Conservation (phyloP, 2,797 vertebrate genomes). For the Lindbergichthys nudifrons region DNA sequence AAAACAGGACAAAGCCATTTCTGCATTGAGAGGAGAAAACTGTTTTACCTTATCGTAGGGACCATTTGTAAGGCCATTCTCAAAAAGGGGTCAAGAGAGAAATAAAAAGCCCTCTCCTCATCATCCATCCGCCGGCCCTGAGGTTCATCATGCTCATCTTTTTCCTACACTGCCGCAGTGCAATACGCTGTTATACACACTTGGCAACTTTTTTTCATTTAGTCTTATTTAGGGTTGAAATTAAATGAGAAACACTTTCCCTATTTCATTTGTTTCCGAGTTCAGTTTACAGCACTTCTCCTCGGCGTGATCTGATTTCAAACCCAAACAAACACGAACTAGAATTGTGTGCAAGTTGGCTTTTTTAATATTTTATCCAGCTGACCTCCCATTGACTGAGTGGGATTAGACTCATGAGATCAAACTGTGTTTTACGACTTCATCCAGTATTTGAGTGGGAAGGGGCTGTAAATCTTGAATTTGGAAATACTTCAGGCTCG, state of each 20-base stretch:
- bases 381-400: conserved; percentile 55
- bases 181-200: conserved; percentile 8
- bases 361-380: conserved; percentile 31
- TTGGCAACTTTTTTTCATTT: not conserved
- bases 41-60: conserved; percentile 4
- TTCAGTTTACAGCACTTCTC: not conserved
- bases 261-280: not conserved
- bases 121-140: conserved; percentile 62
- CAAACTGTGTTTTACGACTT: conserved; percentile 47
- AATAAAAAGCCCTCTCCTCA: conserved; percentile 61
- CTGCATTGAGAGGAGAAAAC: conserved; percentile 21
- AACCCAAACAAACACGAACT: conserved; percentile 25
- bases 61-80: conserved; percentile 64
- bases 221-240: not conserved
- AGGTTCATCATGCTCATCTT: conserved; percentile 56
- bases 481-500: conserved; percentile 40
- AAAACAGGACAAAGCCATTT: conserved; percentile 15
- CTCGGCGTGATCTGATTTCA: not conserved
- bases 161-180: conserved; percentile 23
- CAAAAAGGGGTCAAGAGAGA: conserved; percentile 68
- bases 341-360: conserved; percentile 10
- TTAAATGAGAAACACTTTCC: not conserved
- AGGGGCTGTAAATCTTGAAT: conserved; percentile 42
- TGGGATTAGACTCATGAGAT: conserved; percentile 40
- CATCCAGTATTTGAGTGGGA: conserved; percentile 45